Conservation (phyloP, 2,113 vertebrate species). For the Notarius lentiginosus region DNA sequence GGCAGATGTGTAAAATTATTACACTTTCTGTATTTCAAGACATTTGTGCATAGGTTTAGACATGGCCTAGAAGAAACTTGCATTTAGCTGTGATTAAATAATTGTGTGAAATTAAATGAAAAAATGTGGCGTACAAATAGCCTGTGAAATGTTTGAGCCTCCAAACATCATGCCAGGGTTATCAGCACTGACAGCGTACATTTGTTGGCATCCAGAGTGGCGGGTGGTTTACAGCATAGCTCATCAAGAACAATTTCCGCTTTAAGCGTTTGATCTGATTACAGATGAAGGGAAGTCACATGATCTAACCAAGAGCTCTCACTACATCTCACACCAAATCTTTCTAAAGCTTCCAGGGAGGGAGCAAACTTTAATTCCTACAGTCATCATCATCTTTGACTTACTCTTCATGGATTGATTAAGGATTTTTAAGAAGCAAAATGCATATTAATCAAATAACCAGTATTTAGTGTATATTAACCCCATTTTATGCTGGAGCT, state of each 20-base stretch:
- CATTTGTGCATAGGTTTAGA: not conserved
- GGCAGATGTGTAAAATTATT: not conserved
- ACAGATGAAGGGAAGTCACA: conserved; percentile 60
- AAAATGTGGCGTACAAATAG: conserved; percentile 59
- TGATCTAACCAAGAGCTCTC: conserved; percentile 59
- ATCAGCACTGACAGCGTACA: conserved; percentile 67
- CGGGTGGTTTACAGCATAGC: conserved; percentile 59
- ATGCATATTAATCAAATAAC: conserved; percentile 19
- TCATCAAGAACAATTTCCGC: conserved; percentile 73
- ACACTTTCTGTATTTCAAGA: not conserved
- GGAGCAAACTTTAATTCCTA: conserved; percentile 57
- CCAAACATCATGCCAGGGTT: conserved; percentile 57
- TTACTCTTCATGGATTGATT: conserved; percentile 27
- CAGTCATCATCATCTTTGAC: conserved; percentile 50
- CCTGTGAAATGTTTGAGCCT: conserved; percentile 62
- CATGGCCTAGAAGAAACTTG: not conserved
- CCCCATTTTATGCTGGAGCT: not conserved
- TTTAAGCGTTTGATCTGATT: conserved; percentile 65
- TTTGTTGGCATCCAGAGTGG: conserved; percentile 58
- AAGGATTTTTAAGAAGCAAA: not conserved
- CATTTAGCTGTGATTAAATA: not conserved
- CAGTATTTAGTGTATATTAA: conserved; percentile 1
- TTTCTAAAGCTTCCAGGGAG: conserved; percentile 58
- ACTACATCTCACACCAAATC: conserved; percentile 59
- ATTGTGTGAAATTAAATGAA: conserved; percentile 38